phyloP scores from a whole-genome alignment of 92 coral and sea anemone species.

The Bergia sp. region DNA sequence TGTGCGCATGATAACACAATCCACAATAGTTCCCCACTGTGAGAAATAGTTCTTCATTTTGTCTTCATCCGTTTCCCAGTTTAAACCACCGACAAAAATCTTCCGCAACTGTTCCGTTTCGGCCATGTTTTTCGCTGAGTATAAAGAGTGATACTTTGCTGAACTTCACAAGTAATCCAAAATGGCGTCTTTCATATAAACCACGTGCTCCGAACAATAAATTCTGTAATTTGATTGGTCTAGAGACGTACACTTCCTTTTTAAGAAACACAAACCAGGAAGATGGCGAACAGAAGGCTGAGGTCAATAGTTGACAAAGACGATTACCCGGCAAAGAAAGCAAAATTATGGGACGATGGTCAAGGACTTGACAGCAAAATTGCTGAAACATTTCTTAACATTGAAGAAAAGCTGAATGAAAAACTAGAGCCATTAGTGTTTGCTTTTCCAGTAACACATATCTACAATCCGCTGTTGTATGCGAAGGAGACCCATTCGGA shows the following conservation, averaged over 20 bases:
- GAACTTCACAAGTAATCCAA: not conserved
- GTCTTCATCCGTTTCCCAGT: constrained; percentile 89
- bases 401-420: constrained; percentile 55
- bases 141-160: too few relatives aligned
- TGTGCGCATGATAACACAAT: constrained; percentile 90
- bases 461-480: constrained; percentile 82
- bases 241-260: constrained; percentile 1
- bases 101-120: constrained; percentile 91
- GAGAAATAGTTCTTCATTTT: constrained; percentile 89
- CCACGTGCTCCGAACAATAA: constrained; percentile 46
- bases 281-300: constrained; percentile 30
- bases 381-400: constrained; percentile 53
- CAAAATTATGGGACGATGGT: constrained; percentile 5
- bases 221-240: constrained; percentile 28
- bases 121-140: constrained; percentile 44
- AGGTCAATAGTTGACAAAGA: not conserved
- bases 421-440: constrained; percentile 55
- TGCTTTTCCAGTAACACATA: constrained; percentile 53
- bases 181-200: constrained; percentile 10
- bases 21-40: constrained; percentile 93
- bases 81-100: constrained; percentile 94
- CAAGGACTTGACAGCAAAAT: constrained; percentile 20
- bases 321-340: constrained; percentile 8
- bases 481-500: constrained; percentile 70
- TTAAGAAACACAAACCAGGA: not conserved